phyloP scores from a whole-genome alignment of 2,113 vertebrate genomes.

The Crotalus tigris region DNA sequence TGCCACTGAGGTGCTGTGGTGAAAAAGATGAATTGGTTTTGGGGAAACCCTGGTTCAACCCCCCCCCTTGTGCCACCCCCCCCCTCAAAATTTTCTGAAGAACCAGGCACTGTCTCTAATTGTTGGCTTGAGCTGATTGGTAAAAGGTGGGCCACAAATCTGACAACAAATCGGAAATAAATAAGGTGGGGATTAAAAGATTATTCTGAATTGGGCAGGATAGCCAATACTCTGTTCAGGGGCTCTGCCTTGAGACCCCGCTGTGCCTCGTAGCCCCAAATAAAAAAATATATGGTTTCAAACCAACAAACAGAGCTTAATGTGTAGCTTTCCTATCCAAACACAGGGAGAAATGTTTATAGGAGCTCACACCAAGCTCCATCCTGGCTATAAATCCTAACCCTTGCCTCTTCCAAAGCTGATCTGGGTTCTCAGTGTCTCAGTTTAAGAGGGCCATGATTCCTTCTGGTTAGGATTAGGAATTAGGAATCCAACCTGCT shows the following conservation, averaged over 20 bases:
- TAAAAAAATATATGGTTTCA: background rate
- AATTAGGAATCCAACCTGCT: background rate
- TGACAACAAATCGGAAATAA: background rate
- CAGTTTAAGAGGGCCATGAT: background rate
- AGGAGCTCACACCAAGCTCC: background rate
- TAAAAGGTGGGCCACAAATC: background rate
- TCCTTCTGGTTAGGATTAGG: background rate
- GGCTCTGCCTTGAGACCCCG: background rate
- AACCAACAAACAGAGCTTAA: background rate
- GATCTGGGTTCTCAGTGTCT: background rate
- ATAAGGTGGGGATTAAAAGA: background rate
- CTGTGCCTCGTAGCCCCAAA: background rate
- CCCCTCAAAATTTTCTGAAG: background rate
- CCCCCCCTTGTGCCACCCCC: too few species aligned
- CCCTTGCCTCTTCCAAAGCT: background rate
- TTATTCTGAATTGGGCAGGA: background rate
- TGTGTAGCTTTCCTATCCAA: background rate
- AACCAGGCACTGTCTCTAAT: background rate
- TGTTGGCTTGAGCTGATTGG: background rate
- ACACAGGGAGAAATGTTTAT: background rate
- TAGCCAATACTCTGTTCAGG: background rate
- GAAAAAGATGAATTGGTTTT: background rate
- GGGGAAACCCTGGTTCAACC: background rate
- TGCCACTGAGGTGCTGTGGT: background rate
- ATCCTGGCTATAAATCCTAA: background rate